Evolutionary conservation across 2,113 vertebrate species (phyloP), one percentile per base, ranked within the genome.

Genomic region (Leptosomus discolor): DNA sequence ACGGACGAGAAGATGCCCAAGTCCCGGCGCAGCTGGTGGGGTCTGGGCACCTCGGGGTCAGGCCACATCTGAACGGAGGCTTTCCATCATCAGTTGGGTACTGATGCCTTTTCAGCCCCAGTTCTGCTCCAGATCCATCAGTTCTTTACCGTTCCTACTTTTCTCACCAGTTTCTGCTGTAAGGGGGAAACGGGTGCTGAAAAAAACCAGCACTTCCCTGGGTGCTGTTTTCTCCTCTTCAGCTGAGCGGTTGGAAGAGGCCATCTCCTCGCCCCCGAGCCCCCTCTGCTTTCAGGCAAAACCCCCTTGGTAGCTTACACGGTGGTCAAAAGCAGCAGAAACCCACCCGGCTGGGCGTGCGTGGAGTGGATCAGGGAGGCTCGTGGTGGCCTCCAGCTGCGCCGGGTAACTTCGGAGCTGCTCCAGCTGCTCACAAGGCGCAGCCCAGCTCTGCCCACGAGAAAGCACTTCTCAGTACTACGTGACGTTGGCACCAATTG

Each of bases 271-370:
- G 21, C 21, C 36, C 50, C 13, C 1, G 1, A 30, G 41, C 50
- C 12, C 17, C 11, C n/a, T 27, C 30, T 27, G 21, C 50, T 51
- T 58, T 34, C 43, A 37, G 68, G 20, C 12, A 67, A 43, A 82
- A 43, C 26, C 5, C 63, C 12, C 12, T 20, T 1, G 2, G n/a
- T 19, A 39, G 22, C 26, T 80, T 26, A 21, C 70, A 43, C 15
- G 1, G 2, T 34, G 37, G 45, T 27, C 1, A 4, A 50, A 58
- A 75, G 19, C 27, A 7, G 19, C 6, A 23, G 18, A 64, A 34
- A 14, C 4, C 24, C 5, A 9, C 30, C 41, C 5, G 36, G 57
- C 13, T 0, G 5, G 48, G n/a, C 6, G 1, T 4, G 41, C 0
- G 4, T 20, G 15, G 45, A 8, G 39, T 6, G 3, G 67, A n/a